Base-by-base conservation (phyloP, 1,140 invertebrate species). In the Brachionus manjavacas region DNA sequence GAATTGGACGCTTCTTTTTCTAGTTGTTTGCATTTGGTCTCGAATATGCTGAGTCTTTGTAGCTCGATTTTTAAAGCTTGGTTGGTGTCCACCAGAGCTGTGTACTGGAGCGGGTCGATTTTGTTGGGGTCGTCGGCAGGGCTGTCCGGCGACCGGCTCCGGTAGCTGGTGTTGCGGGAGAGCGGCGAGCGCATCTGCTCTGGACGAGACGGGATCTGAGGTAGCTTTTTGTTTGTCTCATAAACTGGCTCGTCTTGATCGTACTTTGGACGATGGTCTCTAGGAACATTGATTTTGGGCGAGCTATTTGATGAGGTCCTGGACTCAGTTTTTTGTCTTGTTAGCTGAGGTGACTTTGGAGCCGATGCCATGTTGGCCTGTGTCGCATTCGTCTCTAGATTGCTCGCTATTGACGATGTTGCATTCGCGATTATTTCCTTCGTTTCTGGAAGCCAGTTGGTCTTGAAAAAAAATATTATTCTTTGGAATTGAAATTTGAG, bases 51-150 rank as follows among this genome's bases (percentile, higher is more conserved):
- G 7, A 84, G 43, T 25, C 81, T n/a, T 74, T 84, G 60, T 16
- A 84, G 23, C 31, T 84, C 81, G 11, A 28, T 55, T 55, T 72
- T 68, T 35, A 84, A 39, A n/a, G 81, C 81, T 74, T 84, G 60
- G 52, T 84, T 84, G 0, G 81, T 84, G 4, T 84, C 81, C 14
- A 70, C 43, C 12, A 84, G 43, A n/a, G 81, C 81, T 20, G 41
- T 84, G 64, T 52, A 84, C 16, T 84, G 64, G n/a, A 84, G 28
- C n/a, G 64, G 64, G 25, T 84, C 81, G 6, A 84, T 84, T 81
- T 76, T 49, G 41, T 49, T 76, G 0, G 39, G 4, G 16, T 49
- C 43, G 1, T 76, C 72, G 9, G 41, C 20, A 3, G 72, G 72
- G 9, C 16, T 76, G 16, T 76, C 72, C 16, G 72, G 72, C 31